Evolutionary conservation across 1,140 invertebrate genomes (phyloP), one percentile per base, ranked within the genome.

Genomic region (Panagrolaimus sp.): DNA sequence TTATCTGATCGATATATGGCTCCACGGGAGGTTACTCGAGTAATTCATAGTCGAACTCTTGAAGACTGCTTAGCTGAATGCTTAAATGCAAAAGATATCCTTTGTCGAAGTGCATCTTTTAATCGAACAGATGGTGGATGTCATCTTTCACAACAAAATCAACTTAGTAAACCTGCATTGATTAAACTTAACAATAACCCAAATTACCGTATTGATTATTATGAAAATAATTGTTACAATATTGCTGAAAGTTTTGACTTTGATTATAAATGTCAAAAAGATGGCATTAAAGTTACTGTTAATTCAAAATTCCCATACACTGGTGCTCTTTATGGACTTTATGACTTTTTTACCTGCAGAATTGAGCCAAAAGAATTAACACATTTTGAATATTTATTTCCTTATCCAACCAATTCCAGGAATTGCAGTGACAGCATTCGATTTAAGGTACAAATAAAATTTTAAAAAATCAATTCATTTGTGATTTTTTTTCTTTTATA

Each of bases 161-260:
- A 82, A 64, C 70, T 83, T 21, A 83, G 76, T 43, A 81, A 83
- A 68, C 80, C 80, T 17, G 46, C 68, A 15, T 45, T 71, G 14
- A 78, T 82, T 65, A 71, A 72, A n/a, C 69, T 82, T 45, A 82
- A 82, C 69, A 83, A 82, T 68, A 83, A 82, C 55, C 80, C 80
- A 2, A 82, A 82, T 52, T 82, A 68, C 71, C 73, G 80, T 43
- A 79, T 82, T 48, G 80, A 82, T 52, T 82, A 82, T 64, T 82
- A 83, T 63, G 80, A 82, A 69, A 83, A 83, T 68, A 83, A 82
- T 64, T 82, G 80, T 45, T 78, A 70, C 63, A 82, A 82, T 47
- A 73, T 76, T 63, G 83, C 74, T 47, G 80, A 83, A 47, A 83
- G 71, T 17, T 82, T 83, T 74, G 47, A 46, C 8, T 82, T 82